These are phyloP conservation scores for Altica lythri DNA, from an alignment of 2,888 invertebrate species.

Conservation along the genomic window DNA sequence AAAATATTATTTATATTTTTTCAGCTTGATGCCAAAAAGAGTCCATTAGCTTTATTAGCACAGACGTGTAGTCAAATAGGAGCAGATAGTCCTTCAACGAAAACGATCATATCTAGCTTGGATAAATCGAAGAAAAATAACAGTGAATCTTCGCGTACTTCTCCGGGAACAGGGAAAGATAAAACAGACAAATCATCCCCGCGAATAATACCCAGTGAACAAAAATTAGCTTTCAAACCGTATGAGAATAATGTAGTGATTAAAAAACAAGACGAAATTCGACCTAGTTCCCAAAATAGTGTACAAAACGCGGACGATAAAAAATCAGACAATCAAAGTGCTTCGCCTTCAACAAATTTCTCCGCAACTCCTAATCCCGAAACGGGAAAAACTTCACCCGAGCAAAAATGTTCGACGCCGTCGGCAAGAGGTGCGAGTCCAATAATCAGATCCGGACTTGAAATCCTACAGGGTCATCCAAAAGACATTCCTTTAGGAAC, in stretches of 20 bases:
- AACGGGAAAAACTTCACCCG: constrained; percentile 64
- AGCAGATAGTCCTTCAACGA: constrained; percentile 81
- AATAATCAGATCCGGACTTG: constrained; percentile 80
- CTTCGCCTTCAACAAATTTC: constrained; percentile 61
- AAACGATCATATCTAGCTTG: constrained; percentile 72
- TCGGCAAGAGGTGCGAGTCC: constrained; percentile 67
- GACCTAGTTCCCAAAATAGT: constrained; percentile 71
- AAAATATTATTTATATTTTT: constrained; percentile 48
- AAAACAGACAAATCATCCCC: constrained; percentile 58
- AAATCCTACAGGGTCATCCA: constrained; percentile 80
- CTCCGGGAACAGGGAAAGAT: constrained; percentile 63
- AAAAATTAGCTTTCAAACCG: constrained; percentile 78
- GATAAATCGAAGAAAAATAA: constrained; percentile 73
- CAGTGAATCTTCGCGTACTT: constrained; percentile 64
- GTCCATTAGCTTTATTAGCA: constrained; percentile 90
- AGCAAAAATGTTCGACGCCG: constrained; percentile 63
- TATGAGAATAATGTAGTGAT: constrained; percentile 79
- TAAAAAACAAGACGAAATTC: constrained; percentile 60
- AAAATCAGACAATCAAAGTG: constrained; percentile 63
- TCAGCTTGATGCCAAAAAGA: constrained; percentile 96
- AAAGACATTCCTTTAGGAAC: constrained; percentile 70
- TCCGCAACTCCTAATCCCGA: constrained; percentile 58
- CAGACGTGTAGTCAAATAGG: constrained; percentile 98
- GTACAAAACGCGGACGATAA: constrained; percentile 63
- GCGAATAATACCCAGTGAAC: constrained; percentile 60